Base-by-base conservation (phyloP, 2,888 invertebrate genomes). In the Cosmia trapezina region DNA sequence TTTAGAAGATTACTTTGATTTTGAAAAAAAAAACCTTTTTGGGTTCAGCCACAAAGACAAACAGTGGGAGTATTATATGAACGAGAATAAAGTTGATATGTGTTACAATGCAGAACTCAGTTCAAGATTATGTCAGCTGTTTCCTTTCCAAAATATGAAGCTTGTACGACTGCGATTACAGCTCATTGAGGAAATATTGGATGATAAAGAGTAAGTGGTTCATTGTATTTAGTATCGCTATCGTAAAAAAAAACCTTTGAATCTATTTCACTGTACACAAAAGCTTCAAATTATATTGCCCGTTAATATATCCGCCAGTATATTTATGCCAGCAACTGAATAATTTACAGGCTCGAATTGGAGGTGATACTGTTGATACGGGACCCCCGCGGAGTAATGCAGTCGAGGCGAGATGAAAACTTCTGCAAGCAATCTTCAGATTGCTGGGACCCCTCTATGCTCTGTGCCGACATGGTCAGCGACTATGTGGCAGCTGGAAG, bases 101-200 rank as follows among this genome's bases (percentile, higher is more conserved):
- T 96, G 96, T 91, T 91, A 91, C 88, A 95, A 96, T 90, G 89
- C 93, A 77, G 94, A 96, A 57, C 98, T 98, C 93, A 97, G 98
- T 69, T 97, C 97, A 70, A 97, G 96, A 78, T 97, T 98, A 94
- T 98, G 98, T 94, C 97, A 97, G 90, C 95, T 98, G 85, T 98
- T 98, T 92, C 98, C 98, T 12, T 98, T 98, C 92, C 98, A 98
- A 92, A 98, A 97, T 82, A 98, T 98, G 98, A 99, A 98, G 93
- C 97, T 98, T 78, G 98, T 98, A 22, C 96, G 98, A 76, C 93
- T 98, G 86, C 96, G 98, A 80, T 96, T 98, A 85, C 96, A 97
- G 73, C 96, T 98, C 17, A 97, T 98, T 62, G 97, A 98, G 88
- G 96, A 97, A 78, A 94, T 98, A 67, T 94, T 98, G 70, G 95